phyloP scores from a whole-genome alignment of 2,113 vertebrate genomes.

The Ptyas mucosa region DNA sequence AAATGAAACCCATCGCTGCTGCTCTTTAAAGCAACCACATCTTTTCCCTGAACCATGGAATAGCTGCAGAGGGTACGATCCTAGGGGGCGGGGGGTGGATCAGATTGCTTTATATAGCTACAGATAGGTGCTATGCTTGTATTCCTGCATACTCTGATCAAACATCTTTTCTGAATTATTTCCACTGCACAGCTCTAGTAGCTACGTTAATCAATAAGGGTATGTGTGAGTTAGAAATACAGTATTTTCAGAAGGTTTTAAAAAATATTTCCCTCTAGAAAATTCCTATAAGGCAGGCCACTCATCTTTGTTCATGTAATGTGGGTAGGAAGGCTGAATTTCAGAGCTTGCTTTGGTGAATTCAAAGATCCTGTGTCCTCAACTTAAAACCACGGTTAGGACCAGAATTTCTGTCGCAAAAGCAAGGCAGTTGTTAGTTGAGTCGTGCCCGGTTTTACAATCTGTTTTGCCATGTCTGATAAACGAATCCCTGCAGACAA shows the following conservation, averaged over 20 bases:
- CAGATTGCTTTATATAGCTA: background rate
- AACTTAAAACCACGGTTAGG: background rate
- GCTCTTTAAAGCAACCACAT: background rate
- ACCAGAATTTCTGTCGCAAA: background rate
- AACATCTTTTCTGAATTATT: background rate
- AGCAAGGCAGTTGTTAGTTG: background rate
- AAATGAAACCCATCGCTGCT: background rate
- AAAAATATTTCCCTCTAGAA: background rate
- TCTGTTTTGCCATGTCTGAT: background rate
- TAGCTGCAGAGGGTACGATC: background rate
- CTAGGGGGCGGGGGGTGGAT: background rate
- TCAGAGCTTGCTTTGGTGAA: background rate
- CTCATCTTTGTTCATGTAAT: background rate
- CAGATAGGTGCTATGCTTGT: background rate
- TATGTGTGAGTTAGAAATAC: background rate
- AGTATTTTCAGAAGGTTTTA: background rate
- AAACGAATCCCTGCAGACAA: background rate
- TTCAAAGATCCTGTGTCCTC: background rate
- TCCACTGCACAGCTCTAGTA: background rate
- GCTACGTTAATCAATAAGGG: background rate
- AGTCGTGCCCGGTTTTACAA: background rate
- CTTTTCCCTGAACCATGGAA: background rate
- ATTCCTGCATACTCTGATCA: background rate
- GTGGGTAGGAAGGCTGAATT: background rate
- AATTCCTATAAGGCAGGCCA: background rate